Evolutionary conservation across 2,113 vertebrate genomes (phyloP).

Genomic region (Ochotona curzoniae): DNA sequence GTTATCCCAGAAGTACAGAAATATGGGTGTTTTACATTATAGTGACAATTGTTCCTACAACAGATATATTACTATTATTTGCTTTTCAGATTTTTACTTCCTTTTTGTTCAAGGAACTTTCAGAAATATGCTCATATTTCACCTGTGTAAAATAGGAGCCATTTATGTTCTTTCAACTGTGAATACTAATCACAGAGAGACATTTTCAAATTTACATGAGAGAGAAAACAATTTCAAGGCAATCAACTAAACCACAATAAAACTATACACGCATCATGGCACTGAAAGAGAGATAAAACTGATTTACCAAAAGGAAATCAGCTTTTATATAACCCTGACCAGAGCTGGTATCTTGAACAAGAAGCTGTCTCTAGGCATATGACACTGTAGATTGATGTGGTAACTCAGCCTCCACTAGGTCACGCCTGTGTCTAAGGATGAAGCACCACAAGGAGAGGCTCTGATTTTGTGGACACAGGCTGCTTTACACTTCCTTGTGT

Average conservation of each 20-base stretch:
- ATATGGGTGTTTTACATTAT: not conserved
- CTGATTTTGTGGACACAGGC: not conserved
- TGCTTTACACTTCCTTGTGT: not conserved
- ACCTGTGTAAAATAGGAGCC: constrained; percentile 62
- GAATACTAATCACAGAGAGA: constrained; percentile 71
- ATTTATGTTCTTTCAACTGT: constrained; percentile 76
- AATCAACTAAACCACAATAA: constrained; percentile 74
- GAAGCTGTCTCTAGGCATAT: not conserved
- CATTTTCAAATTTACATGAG: constrained; percentile 73
- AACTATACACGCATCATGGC: constrained; percentile 62
- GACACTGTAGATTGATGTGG: not conserved
- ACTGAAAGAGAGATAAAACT: constrained; percentile 47
- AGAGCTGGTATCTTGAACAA: not conserved
- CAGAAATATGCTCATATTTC: constrained; percentile 63
- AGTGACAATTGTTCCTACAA: not conserved
- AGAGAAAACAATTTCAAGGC: constrained; percentile 77
- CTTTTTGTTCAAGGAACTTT: constrained; percentile 49
- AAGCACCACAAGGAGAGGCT: not conserved
- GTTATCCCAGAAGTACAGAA: not conserved
- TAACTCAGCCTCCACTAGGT: not conserved
- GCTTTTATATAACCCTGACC: not conserved
- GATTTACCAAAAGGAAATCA: constrained; percentile 48
- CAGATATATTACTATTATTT: constrained; percentile 57
- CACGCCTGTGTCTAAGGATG: not conserved
- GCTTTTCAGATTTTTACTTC: constrained; percentile 33